Conservation (phyloP, 2,797 vertebrate genomes). For the Aratinga solstitialis region DNA sequence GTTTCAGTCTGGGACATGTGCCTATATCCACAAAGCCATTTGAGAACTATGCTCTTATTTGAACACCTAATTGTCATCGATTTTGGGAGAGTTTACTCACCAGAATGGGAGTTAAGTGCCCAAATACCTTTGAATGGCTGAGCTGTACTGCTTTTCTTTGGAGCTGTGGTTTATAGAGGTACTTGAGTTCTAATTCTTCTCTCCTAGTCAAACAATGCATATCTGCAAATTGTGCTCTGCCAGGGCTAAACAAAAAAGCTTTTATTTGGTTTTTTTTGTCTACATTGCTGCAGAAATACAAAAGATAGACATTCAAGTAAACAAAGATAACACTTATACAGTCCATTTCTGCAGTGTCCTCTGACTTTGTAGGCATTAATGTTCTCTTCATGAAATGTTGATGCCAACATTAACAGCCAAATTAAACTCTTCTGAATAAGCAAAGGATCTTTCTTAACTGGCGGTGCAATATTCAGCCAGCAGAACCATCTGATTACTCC, state of each 20-base stretch:
- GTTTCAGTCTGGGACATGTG: neutral
- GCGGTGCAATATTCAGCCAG: neutral
- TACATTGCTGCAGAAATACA: neutral
- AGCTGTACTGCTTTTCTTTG: neutral
- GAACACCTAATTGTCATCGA: neutral
- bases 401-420: neutral
- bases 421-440: conserved; percentile 26
- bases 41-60: neutral
- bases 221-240: neutral
- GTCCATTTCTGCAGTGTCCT: neutral
- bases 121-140: neutral
- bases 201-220: neutral
- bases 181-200: neutral
- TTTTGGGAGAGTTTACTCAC: neutral
- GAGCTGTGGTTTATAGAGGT: neutral
- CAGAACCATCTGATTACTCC: neutral
- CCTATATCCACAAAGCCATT: neutral
- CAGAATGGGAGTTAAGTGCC: neutral
- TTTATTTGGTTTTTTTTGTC: neutral
- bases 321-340: neutral
- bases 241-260: neutral
- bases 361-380: neutral
- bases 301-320: neutral
- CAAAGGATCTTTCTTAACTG: neutral
- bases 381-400: conserved; percentile 4